Base-by-base conservation (phyloP, 1,140 invertebrate genomes). In the Bombus sibiricus region DNA sequence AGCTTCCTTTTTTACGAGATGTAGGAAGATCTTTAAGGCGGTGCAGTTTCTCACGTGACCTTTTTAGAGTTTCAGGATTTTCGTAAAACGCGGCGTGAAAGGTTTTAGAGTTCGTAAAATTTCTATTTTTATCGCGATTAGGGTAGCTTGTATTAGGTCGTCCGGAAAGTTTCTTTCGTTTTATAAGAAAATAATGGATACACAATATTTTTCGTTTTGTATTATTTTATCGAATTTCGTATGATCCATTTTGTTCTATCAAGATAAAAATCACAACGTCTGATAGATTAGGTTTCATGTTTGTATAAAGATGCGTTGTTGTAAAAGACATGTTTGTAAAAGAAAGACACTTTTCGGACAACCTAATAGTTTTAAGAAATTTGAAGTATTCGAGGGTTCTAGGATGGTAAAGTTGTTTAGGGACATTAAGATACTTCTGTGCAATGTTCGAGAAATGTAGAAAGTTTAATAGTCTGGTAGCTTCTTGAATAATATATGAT, bases 21-120 rank as follows among this genome's bases (percentile, higher is more conserved):
- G 22, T 5, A 34, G 3, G 4, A 71, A 39, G 2, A 34, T 71
- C 37, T 71, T 28, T 22, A 12, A 28, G 37, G 9, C 22, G 8
- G 6, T 68, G 4, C 15, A 34, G n/a, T 34, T 34, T 68, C n/a
- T 22, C 8, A 22, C 66, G 15, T 22, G 8, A 37, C 0, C 22
- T 22, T 6, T 39, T 12, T 1, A 9, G 9, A 28, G 1, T 28
- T 69, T 12, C 22, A 10, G 25, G 34, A 22, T 34, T 68, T 22
- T 22, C 18, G 32, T 9, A 68, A 32, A 1, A 15, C 5, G 2
- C 4, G n/a, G 0, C 2, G 2, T 34, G 0, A 15, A 6, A n/a
- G 1, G 28, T 18, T 32, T 32, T 0, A 13, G 15, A 15, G 5
- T 66, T 66, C 62, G n/a, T 32, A 15, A 32, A 32, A 8, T 66